These are phyloP conservation scores for Tadarida brasiliensis DNA, from an alignment of 2,797 vertebrate species.

Conservation along the genomic window DNA sequence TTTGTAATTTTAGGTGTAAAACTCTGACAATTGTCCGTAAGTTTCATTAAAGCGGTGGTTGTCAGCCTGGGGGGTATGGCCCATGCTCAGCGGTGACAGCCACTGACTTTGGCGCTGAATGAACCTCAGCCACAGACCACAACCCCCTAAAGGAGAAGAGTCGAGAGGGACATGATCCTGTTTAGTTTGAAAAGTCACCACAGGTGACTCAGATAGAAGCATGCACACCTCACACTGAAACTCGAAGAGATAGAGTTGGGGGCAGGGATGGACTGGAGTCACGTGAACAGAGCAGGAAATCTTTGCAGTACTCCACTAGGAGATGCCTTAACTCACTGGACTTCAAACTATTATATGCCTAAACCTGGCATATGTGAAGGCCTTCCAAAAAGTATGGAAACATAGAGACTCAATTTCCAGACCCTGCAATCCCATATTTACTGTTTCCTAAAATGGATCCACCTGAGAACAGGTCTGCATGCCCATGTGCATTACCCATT, in stretches of 20 bases:
- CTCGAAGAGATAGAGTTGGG: neutral
- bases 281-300: neutral
- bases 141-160: neutral
- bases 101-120: neutral
- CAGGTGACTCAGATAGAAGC: neutral
- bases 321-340: neutral
- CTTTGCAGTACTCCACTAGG: neutral
- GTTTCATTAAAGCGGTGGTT: slow-evolving; percentile 21
- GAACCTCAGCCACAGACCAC: neutral
- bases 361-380: neutral
- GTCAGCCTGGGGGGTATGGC: neutral
- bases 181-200: neutral
- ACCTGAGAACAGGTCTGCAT: neutral
- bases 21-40: neutral
- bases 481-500: neutral
- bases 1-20: slow-evolving; percentile 41
- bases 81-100: neutral
- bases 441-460: neutral
- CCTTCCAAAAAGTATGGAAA: neutral
- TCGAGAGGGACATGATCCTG: neutral
- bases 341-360: neutral
- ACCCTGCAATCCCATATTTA: neutral
- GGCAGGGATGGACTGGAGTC: neutral
- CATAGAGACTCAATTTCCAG: neutral
- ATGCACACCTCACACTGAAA: neutral